Base-by-base conservation (phyloP, 2,888 invertebrate species). In the Mythimna albipuncta region DNA sequence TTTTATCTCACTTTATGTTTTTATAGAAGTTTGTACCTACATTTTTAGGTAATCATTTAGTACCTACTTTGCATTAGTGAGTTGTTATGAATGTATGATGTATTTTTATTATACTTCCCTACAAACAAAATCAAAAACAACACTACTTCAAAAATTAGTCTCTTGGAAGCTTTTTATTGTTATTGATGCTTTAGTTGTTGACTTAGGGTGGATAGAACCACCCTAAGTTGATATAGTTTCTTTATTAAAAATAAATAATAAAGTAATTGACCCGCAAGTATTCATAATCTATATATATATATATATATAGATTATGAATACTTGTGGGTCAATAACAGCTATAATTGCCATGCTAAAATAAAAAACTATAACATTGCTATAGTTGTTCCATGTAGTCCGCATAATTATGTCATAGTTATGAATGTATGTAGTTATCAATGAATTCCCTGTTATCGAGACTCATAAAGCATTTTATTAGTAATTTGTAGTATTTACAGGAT, bases 401-500 rank as follows among this genome's bases (percentile, higher is more conserved):
- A 21, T 32, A 32, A 32, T 32, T 44, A 44, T 44, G 16, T 21
- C 7, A 16, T 32, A 35, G 21, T 50, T 44, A 3, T 2, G 1
- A 32, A 61, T 19, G 6, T 44, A 35, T n/a, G 55, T n/a, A n/a
- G n/a, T n/a, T n/a, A n/a, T 64, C 21, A 79, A 78, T 64, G 16
- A 72, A 62, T 71, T 66, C 11, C 10, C 9, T 82, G 47, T 57
- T 13, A 71, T 64, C 35, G n/a, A 19, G 9, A 58, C 38, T 57
- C 21, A 41, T 69, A 59, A 38, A 70, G 63, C 10, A 32, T 67
- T 44, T 55, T 54, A 16, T 32, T 57, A 64, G 50, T 64, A 38
- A 21, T 35, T 63, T 63, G 32, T 79, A 80, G 32, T 75, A 66
- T 47, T 58, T 10, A n/a, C 52, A 64, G 32, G 26, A 59, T 61